phyloP scores from a whole-genome alignment of 2,113 vertebrate species.

The Clarias gariepinus region DNA sequence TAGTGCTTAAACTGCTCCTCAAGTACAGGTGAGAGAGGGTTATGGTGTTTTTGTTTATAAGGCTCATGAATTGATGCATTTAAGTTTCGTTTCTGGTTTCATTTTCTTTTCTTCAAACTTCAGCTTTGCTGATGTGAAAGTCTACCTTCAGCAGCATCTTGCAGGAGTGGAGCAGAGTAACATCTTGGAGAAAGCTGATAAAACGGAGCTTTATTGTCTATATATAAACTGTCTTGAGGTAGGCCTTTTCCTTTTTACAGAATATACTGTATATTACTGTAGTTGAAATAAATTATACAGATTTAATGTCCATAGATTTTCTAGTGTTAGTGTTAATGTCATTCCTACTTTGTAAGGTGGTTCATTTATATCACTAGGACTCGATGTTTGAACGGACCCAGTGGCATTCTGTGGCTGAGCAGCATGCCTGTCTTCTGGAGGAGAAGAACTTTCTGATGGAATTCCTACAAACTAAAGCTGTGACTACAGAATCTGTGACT shows the following conservation, averaged over 20 bases:
- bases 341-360: neutral
- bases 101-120: constrained; percentile 8
- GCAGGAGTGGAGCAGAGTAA: constrained; percentile 71
- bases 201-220: constrained; percentile 83
- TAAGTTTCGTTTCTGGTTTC: neutral
- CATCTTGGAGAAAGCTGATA: constrained; percentile 75
- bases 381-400: constrained; percentile 82
- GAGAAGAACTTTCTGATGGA: constrained; percentile 51
- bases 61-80: neutral
- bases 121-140: constrained; percentile 84
- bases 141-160: constrained; percentile 81
- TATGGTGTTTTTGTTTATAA: neutral
- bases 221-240: constrained; percentile 93
- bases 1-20: constrained; percentile 88
- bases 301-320: neutral
- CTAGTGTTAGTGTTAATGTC: neutral
- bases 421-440: constrained; percentile 44
- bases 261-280: too few relatives aligned
- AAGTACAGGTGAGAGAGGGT: constrained; percentile 84
- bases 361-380: constrained; percentile 72
- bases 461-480: constrained; percentile 60
- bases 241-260: neutral
- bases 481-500: constrained; percentile 45
- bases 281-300: too few relatives aligned
- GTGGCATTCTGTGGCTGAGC: constrained; percentile 56